Conservation (phyloP, 2,888 invertebrate genomes). For the Microchrysa polita region DNA sequence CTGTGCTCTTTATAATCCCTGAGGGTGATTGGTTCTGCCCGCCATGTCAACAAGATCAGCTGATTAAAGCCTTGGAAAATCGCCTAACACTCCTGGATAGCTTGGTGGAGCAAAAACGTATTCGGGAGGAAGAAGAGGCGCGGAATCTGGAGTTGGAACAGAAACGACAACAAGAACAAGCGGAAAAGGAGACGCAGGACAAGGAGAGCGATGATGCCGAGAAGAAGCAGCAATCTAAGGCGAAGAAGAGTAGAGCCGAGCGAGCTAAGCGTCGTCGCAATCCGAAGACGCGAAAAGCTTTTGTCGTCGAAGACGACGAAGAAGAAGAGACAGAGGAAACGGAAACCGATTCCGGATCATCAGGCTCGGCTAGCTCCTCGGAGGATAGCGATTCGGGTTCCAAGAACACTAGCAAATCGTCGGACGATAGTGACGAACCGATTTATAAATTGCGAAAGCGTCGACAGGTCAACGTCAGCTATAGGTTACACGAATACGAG, state of each 20-base stretch:
- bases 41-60: conserved; percentile 91
- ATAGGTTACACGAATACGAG: conserved; percentile 92
- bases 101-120: conserved; percentile 67
- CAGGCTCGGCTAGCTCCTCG: conserved; percentile 50
- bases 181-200: conserved; percentile 47
- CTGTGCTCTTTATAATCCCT: conserved; percentile 91
- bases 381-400: conserved; percentile 52
- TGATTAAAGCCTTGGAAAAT: conserved; percentile 76
- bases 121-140: conserved; percentile 54
- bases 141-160: conserved; percentile 46
- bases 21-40: conserved; percentile 99
- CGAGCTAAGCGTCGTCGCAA: conserved; percentile 56
- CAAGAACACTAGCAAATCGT: conserved; percentile 46
- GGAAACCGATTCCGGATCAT: conserved; percentile 52
- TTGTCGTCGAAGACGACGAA: conserved; percentile 14
- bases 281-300: conserved; percentile 47
- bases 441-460: conserved; percentile 87
- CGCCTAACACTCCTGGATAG: conserved; percentile 82
- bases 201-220: conserved; percentile 59
- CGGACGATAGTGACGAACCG: conserved; percentile 74
- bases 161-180: conserved; percentile 41
- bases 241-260: conserved; percentile 57
- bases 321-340: conserved; percentile 39
- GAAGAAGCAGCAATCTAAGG: conserved; percentile 56
- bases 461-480: conserved; percentile 81